Evolutionary conservation across 2,888 invertebrate species (phyloP).

Genomic region (Lithodes maja): DNA sequence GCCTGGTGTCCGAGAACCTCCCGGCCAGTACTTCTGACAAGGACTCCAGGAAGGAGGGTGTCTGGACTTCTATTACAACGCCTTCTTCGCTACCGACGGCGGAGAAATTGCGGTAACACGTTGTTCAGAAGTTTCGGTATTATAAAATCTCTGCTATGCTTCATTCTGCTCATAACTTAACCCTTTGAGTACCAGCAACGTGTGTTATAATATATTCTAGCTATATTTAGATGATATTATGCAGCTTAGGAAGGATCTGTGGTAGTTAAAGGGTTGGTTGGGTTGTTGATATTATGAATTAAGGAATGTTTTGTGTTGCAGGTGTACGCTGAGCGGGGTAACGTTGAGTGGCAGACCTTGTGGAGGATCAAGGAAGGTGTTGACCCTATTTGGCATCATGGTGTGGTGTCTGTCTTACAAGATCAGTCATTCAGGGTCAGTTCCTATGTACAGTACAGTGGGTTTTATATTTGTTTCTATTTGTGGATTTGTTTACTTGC

Average conservation of each 20-base stretch:
- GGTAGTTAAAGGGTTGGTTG: too few species aligned
- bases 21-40: not conserved
- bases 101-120: too few species aligned
- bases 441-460: not conserved
- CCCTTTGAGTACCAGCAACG: too few species aligned
- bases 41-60: not conserved
- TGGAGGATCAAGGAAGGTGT: slow-evolving; percentile 33
- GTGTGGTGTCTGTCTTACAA: slow-evolving; percentile 5
- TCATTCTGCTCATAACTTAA: too few species aligned
- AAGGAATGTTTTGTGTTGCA: slow-evolving; percentile 5
- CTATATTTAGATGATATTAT: too few species aligned
- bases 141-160: too few species aligned
- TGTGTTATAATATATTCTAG: too few species aligned
- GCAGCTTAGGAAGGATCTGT: too few species aligned
- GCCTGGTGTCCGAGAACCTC: slow-evolving; percentile 22
- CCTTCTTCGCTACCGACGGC: slow-evolving; percentile 12
- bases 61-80: slow-evolving; percentile 47
- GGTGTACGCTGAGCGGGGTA: slow-evolving; percentile 22
- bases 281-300: not conserved
- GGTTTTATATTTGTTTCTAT: too few species aligned
- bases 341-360: slow-evolving; percentile 39
- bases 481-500: too few species aligned
- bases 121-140: too few species aligned
- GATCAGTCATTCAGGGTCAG: slow-evolving; percentile 34
- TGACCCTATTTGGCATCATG: slow-evolving; percentile 45